Evolutionary conservation across 2,113 vertebrate species (phyloP).

Genomic region (Corythornis vintsioides): DNA sequence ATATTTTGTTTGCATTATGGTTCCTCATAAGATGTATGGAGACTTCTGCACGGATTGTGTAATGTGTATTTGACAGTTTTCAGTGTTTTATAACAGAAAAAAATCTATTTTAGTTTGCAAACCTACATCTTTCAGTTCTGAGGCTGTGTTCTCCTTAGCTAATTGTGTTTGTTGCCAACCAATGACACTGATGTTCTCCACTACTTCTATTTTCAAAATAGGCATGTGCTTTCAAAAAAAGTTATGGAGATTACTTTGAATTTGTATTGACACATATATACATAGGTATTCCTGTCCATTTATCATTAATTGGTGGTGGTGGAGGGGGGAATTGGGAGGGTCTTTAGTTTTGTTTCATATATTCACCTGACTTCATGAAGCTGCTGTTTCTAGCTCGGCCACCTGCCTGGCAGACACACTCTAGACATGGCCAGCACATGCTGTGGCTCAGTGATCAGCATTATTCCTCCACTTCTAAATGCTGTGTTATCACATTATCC

Average conservation of each 20-base stretch:
- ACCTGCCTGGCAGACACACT: not conserved
- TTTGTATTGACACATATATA: not conserved
- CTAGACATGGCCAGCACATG: not conserved
- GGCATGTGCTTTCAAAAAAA: not conserved
- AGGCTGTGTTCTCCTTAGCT: not conserved
- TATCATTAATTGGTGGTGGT: not conserved
- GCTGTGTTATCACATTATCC: not conserved
- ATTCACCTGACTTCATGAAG: not conserved
- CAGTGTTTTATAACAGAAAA: not conserved
- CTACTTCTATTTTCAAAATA: not conserved
- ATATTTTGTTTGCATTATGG: not conserved
- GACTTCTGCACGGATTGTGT: not conserved
- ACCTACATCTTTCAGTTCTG: not conserved
- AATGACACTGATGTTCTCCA: not conserved
- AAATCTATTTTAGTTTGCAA: not conserved
- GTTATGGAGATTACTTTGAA: not conserved
- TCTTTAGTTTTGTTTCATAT: not conserved
- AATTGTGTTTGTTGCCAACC: not conserved
- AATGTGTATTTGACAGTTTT: not conserved
- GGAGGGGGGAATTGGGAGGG: not conserved
- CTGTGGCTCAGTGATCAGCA: not conserved
- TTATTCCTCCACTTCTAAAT: not conserved
- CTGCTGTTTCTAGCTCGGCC: not conserved
- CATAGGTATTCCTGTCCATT: not conserved
- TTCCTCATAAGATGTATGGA: not conserved